phyloP scores from a whole-genome alignment of 2,113 vertebrate species.

The Lethenteron camtschaticum region DNA sequence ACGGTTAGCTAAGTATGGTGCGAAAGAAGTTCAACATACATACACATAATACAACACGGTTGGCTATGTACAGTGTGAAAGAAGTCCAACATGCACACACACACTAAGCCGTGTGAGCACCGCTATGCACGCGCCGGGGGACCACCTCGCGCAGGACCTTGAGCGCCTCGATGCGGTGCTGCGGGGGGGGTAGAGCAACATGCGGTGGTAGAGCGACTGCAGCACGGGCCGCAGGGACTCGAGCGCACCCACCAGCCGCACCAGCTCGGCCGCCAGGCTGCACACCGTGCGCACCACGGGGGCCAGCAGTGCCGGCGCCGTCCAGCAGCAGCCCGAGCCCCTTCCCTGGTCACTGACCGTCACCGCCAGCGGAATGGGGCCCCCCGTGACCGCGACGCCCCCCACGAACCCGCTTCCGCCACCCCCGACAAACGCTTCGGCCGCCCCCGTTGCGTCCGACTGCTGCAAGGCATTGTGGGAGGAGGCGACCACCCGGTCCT shows the following conservation, averaged over 20 bases:
- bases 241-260: conserved; percentile 62
- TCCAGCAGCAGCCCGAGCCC: conserved; percentile 74
- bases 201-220: conserved; percentile 81
- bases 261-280: conserved; percentile 66
- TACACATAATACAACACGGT: no score
- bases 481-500: conserved; percentile 78
- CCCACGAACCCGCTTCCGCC: no score
- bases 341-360: conserved; percentile 56
- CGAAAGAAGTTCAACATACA: no score
- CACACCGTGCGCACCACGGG: conserved; percentile 80
- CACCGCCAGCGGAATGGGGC: no score
- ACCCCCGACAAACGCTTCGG: no score
- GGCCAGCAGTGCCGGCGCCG: conserved; percentile 51
- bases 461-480: conserved; percentile 22
- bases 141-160: conserved; percentile 87
- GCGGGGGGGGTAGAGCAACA: conserved; percentile 91
- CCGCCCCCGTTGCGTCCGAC: no score
- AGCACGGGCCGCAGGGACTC: conserved; percentile 93
- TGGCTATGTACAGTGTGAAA: no score
- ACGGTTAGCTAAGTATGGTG: no score
- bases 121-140: no score
- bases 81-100: no score
- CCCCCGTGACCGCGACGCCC: no score
- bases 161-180: conserved; percentile 79
- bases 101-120: no score